Base-by-base conservation (phyloP, 2,113 vertebrate species). In the Dryoscopus gambensis region DNA sequence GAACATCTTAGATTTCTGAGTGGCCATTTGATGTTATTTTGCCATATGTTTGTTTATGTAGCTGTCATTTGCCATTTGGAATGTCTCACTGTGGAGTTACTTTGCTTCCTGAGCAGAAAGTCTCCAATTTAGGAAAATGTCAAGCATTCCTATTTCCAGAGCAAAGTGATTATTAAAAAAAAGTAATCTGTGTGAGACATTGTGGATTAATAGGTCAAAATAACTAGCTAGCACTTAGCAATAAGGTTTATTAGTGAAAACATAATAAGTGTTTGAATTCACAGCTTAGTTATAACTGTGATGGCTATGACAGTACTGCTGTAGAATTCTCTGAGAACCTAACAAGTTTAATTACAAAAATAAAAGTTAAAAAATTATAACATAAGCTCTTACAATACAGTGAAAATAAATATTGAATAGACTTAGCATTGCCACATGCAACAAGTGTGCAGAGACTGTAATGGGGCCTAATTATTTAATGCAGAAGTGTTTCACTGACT, bases 21-120 rank as follows among this genome's bases (percentile, higher is more conserved):
- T 71, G 76, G 85, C 83, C 55, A 50, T 92, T 93, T 96, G 90
- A 93, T 90, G 60, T 82, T 89, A 33, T 53, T 89, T 93, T 87
- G 60, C 47, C 56, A 25, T 82, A 39, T 87, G 76, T 84, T 90
- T 95, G 64, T 86, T 97, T 78, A 57, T 31, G 56, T 92, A 93
- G 80, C 56, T 94, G 76, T 91, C 76, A 71, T 69, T 90, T 95
- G 52, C 76, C 42, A 8, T 89, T 93, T 95, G 93, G 83, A 92
- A 57, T 76, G 83, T 64, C 64, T 90, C 59, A 28, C 39, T 93
- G 9, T 57, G 42, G 50, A 89, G 33, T 59, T 94, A 46, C 33
- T 83, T 86, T 53, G 33, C 59, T 44, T 86, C 59, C 15, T n/a
- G 52, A 81, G 74, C 50, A 57, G 30, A 77, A 88, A 50, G 68